These are phyloP conservation scores for Gorsachius goisagi DNA, from an alignment of 2,113 vertebrate species.

Conservation along the genomic window DNA sequence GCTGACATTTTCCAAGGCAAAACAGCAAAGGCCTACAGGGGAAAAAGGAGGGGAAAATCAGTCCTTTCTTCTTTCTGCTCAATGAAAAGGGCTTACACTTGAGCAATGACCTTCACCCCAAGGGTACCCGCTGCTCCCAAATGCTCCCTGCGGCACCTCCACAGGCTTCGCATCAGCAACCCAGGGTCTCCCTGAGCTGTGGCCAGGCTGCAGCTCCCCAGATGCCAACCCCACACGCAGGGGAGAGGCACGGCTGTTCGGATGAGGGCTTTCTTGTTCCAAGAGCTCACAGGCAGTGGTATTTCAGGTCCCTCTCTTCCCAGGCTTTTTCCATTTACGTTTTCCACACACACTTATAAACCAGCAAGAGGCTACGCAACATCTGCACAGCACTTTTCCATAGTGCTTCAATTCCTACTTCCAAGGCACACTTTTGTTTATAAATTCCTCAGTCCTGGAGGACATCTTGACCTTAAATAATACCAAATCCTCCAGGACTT, in stretches of 20 bases:
- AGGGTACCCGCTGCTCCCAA: background rate
- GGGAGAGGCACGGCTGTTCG: background rate
- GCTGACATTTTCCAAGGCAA: background rate
- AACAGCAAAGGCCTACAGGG: background rate
- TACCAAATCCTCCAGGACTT: background rate
- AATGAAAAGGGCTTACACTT: background rate
- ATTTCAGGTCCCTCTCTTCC: background rate
- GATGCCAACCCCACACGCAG: accelerated
- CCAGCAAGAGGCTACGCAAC: background rate
- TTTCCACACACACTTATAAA: background rate
- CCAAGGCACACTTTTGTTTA: accelerated
- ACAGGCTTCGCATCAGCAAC: background rate
- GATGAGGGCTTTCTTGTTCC: background rate
- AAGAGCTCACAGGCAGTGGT: background rate
- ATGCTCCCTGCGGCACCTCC: accelerated
- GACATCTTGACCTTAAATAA: background rate
- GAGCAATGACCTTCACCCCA: background rate
- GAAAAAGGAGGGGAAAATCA: background rate
- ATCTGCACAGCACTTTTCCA: background rate
- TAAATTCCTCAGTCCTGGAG: background rate
- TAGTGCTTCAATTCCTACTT: background rate
- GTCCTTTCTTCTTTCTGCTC: background rate
- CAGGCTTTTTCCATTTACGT: background rate
- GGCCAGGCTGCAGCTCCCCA: background rate
- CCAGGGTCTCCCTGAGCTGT: accelerated